Conservation (phyloP, 2,113 vertebrate species). For the Myotis davidii region DNA sequence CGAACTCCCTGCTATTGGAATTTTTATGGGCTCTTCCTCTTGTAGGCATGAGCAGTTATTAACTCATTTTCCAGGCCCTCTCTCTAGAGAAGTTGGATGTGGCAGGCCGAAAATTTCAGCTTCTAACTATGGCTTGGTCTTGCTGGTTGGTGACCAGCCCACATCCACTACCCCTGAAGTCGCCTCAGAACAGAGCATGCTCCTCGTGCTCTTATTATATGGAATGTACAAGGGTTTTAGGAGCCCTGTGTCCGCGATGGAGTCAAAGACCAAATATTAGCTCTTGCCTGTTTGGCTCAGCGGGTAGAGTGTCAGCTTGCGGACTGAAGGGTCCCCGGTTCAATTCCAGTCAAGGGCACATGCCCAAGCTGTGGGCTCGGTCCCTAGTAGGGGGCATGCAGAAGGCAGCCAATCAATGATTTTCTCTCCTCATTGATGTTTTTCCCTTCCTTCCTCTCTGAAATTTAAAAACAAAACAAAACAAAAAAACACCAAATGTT, state of each 20-base stretch:
- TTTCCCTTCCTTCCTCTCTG: no score
- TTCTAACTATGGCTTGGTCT: neutral
- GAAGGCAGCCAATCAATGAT: no score
- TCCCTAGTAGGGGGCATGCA: no score
- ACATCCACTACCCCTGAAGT: neutral
- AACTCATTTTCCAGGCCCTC: neutral
- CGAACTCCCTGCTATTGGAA: neutral
- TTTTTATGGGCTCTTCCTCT: neutral
- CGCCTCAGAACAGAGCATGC: neutral
- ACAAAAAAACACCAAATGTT: neutral
- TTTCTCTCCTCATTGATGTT: no score
- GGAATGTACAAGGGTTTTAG: neutral
- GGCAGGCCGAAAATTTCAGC: neutral
- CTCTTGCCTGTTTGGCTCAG: no score
- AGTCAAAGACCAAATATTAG: neutral
- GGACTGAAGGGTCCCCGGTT: no score
- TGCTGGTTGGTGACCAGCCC: neutral
- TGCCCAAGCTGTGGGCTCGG: no score
- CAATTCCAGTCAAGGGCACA: no score
- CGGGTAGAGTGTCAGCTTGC: no score
- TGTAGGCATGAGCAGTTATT: neutral
- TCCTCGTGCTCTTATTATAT: neutral
- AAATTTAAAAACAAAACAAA: no score
- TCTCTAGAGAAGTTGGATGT: neutral
- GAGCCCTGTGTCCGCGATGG: neutral